Conservation (phyloP, 2,113 vertebrate genomes). For the Chaenogobius annularis region DNA sequence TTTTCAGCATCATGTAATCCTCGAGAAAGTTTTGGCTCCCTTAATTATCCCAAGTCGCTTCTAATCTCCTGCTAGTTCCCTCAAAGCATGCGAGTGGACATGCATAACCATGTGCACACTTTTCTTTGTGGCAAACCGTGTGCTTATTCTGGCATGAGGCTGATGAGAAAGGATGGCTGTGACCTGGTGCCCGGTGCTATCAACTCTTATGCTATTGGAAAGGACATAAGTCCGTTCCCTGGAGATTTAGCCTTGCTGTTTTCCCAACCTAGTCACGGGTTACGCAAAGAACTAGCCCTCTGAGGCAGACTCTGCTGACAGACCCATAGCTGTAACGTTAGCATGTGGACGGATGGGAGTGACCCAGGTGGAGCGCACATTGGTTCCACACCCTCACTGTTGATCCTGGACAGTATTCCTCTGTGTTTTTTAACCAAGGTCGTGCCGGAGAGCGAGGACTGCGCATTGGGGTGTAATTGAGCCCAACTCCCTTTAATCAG, state of each 20-base stretch:
- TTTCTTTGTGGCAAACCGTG: conserved; percentile 12
- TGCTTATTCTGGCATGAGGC: conserved; percentile 30
- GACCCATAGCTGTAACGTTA: conserved; percentile 20
- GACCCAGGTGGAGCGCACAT: conserved; percentile 35
- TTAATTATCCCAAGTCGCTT: conserved; percentile 47
- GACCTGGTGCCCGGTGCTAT: conserved; percentile 17
- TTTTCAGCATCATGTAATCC: conserved; percentile 40
- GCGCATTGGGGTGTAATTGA: conserved; percentile 70
- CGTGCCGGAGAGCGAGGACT: conserved; percentile 38
- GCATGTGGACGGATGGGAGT: conserved; percentile 24
- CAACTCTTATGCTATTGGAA: conserved; percentile 36
- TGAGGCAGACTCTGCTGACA: conserved; percentile 43
- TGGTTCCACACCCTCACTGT: conserved; percentile 20
- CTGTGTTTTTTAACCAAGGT: conserved; percentile 44
- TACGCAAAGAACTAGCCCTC: conserved; percentile 51
- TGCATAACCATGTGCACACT: conserved; percentile 14
- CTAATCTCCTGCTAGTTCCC: conserved; percentile 37
- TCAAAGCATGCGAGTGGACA: conserved; percentile 15
- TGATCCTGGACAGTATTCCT: conserved; percentile 30
- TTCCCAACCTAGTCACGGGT: conserved; percentile 56
- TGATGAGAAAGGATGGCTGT: conserved; percentile 49
- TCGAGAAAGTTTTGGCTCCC: conserved; percentile 29
- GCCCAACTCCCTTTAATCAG: conserved; percentile 77
- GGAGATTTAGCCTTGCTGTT: conserved; percentile 51
- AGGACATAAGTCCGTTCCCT: conserved; percentile 39